Evolutionary conservation across 2,113 vertebrate genomes (phyloP).

Genomic region (Peucedramus taeniatus): DNA sequence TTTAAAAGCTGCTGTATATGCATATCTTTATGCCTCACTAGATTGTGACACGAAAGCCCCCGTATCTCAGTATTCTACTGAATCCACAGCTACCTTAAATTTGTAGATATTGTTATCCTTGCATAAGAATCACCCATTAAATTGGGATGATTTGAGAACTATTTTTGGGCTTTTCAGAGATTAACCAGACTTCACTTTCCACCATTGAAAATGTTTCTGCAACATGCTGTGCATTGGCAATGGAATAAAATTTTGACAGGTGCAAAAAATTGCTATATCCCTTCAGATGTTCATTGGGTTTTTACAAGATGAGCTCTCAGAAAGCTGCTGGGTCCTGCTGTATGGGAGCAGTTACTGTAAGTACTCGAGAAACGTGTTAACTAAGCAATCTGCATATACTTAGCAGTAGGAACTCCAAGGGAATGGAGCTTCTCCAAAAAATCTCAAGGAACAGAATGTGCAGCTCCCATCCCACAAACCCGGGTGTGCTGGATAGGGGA

Average conservation of each 20-base stretch:
- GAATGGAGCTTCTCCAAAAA: not conserved
- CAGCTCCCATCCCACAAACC: not conserved
- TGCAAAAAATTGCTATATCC: conserved; percentile 13
- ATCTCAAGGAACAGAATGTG: not conserved
- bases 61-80: conserved; percentile 58
- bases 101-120: conserved; percentile 54
- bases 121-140: conserved; percentile 60
- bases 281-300: conserved; percentile 16
- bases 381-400: not conserved
- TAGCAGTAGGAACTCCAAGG: not conserved
- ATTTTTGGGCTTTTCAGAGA: conserved; percentile 59
- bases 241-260: conserved; percentile 40
- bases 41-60: conserved; percentile 40
- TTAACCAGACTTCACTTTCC: conserved; percentile 58
- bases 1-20: conserved; percentile 51
- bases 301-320: conserved; percentile 39
- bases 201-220: conserved; percentile 3
- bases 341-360: not conserved
- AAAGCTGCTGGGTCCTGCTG: conserved; percentile 1
- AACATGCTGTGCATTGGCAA: conserved; percentile 30
- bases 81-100: conserved; percentile 65
- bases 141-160: conserved; percentile 41
- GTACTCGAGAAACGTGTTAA: conserved; percentile 8
- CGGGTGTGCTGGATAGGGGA: accelerated
- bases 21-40: conserved; percentile 62